Base-by-base conservation (phyloP, 2,113 vertebrate genomes). In the Scartelaos histophorus region DNA sequence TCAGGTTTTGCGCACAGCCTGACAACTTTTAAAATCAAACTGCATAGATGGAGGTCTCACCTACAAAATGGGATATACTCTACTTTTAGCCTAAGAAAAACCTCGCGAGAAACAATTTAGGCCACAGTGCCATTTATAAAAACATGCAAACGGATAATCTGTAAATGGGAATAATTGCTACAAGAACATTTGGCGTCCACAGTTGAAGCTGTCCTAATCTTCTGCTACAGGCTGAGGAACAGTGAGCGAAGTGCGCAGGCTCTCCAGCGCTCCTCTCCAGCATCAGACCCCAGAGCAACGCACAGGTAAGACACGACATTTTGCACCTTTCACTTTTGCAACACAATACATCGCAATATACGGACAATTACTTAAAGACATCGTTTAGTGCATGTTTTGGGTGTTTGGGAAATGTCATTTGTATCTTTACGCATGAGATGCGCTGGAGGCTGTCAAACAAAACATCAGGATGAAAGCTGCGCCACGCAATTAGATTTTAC, bases 221-320 rank as follows among this genome's bases (percentile, higher is more conserved):
- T 53, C 54, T 69, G 83, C 75, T 73, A 80, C 83, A 83, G 83
- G 78, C 88, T 88, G 85, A 87, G 71, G 70, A 46, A 67, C 69
- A 60, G 75, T 24, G 81, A 80, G 80, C 70, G 65, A 83, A 88
- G 88, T 92, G 90, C 90, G 89, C 90, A 91, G 83, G 78, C 85
- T 90, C 87, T 86, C 73, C 75, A 56, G 69, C 80, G 77, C 84
- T 78, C 16, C 6, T 82, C 81, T 85, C 77, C 86, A 83, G 86
- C 86, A 86, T 82, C 85, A 79, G 73, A 81, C 75, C 85, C 75
- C 85, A 75, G 46, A 88, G 84, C 87, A 81, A 62, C 84, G 82
- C 85, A 73, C 91, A 91, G 90, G 91, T 91, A 92, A 91, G 91
- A 71, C 90, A 90, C 89, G 89, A 90, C 89, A 87, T 75, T 17